These are phyloP conservation scores for Callipepla californica DNA, from an alignment of 2,113 vertebrate genomes.

Conservation along the genomic window DNA sequence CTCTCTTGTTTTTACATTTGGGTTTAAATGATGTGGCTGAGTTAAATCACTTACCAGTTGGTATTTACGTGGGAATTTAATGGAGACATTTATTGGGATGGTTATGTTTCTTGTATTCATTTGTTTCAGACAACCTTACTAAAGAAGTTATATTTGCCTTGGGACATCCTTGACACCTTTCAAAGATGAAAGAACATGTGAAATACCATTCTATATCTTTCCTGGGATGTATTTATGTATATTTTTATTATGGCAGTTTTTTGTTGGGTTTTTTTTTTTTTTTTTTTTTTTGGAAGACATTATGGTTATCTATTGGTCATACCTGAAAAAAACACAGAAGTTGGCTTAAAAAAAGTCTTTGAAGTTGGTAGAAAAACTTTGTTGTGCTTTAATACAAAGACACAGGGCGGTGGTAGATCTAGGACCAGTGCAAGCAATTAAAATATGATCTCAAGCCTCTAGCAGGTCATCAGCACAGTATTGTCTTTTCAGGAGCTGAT, in stretches of 20 bases:
- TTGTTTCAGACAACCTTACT: background rate
- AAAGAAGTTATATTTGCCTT: background rate
- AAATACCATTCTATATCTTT: background rate
- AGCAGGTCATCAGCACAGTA: background rate
- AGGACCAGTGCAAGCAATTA: background rate
- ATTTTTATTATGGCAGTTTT: background rate
- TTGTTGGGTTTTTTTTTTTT: background rate
- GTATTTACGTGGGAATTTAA: background rate
- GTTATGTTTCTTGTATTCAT: background rate
- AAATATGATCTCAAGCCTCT: background rate
- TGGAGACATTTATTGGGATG: background rate
- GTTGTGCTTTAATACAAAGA: background rate
- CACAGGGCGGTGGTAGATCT: background rate
- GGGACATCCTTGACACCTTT: background rate
- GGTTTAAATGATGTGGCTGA: background rate
- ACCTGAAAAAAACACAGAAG: background rate
- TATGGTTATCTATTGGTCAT: background rate
- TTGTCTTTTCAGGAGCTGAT: background rate
- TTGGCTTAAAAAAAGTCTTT: background rate
- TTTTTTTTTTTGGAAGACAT: background rate
- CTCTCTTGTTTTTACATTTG: background rate
- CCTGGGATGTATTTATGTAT: background rate
- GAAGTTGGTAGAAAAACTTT: background rate
- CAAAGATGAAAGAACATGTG: background rate
- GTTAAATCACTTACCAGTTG: background rate